phyloP scores from a whole-genome alignment of 2,888 invertebrate species.

The Drosophila tripunctata region DNA sequence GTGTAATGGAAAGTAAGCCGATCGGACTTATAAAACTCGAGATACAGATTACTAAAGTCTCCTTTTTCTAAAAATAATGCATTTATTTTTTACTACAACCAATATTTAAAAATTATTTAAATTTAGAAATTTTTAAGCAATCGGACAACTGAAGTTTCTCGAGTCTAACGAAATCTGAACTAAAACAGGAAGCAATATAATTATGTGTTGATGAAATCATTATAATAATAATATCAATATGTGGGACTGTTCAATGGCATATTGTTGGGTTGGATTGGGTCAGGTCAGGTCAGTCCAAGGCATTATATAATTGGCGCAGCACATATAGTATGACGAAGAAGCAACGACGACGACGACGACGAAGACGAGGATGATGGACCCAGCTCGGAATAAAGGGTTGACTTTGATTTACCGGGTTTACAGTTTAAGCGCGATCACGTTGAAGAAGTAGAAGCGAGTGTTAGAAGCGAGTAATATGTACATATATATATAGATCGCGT shows the following conservation, averaged over 20 bases:
- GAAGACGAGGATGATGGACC: constrained; percentile 9
- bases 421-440: constrained; percentile 31
- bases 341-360: constrained; percentile 34
- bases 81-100: no score
- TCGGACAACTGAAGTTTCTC: no score
- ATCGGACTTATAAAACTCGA: no score
- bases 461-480: constrained; percentile 55
- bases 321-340: constrained; percentile 40
- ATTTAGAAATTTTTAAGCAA: no score
- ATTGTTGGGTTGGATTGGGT: no score
- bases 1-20: no score
- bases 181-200: background rate
- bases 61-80: no score
- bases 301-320: constrained; percentile 33
- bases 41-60: no score
- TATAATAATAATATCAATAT: constrained; percentile 20
- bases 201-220: constrained; percentile 24
- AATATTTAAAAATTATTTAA: no score
- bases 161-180: no score
- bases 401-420: background rate
- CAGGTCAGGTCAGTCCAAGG: constrained; percentile 30
- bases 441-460: constrained; percentile 25
- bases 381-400: constrained; percentile 17
- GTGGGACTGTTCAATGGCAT: constrained; percentile 16
- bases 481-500: constrained; percentile 11